Evolutionary conservation across 2,113 vertebrate species (phyloP).

Genomic region (Suncus etruscus): DNA sequence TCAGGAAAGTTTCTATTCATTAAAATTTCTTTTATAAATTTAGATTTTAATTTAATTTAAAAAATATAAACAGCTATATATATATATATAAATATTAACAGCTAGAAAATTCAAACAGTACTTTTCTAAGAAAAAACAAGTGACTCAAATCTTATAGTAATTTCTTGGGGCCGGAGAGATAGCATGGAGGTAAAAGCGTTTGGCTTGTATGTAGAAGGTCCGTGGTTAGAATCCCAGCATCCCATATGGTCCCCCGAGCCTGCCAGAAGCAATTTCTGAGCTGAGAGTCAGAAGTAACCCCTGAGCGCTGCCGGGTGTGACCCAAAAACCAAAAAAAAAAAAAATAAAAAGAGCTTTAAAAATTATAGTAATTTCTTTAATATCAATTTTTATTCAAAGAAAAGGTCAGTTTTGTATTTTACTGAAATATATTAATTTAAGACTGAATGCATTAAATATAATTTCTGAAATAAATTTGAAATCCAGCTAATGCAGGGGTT

Average conservation of each 20-base stretch:
- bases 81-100: conserved; percentile 43
- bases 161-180: too few species aligned
- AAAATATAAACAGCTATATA: too few species aligned
- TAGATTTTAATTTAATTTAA: conserved; percentile 49
- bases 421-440: conserved; percentile 11
- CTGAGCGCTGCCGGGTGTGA: too few species aligned
- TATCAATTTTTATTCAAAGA: not conserved
- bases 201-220: too few species aligned
- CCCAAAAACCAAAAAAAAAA: too few species aligned
- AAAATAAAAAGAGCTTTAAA: too few species aligned
- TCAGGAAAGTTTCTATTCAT: not conserved
- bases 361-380: conserved; percentile 42
- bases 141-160: conserved; percentile 10
- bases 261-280: too few species aligned
- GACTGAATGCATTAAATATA: conserved; percentile 50
- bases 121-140: conserved; percentile 38
- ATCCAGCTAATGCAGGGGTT: too few species aligned
- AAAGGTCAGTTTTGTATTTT: conserved; percentile 27
- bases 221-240: too few species aligned
- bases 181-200: too few species aligned
- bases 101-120: conserved; percentile 4
- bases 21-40: not conserved
- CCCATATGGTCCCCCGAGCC: too few species aligned
- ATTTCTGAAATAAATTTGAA: conserved; percentile 43
- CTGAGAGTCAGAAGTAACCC: too few species aligned